Percentiles rank a stretch among this genome's conserved stretches.
Conservation (phyloP, 2,888 invertebrate species). For the Erebia ligea region DNA sequence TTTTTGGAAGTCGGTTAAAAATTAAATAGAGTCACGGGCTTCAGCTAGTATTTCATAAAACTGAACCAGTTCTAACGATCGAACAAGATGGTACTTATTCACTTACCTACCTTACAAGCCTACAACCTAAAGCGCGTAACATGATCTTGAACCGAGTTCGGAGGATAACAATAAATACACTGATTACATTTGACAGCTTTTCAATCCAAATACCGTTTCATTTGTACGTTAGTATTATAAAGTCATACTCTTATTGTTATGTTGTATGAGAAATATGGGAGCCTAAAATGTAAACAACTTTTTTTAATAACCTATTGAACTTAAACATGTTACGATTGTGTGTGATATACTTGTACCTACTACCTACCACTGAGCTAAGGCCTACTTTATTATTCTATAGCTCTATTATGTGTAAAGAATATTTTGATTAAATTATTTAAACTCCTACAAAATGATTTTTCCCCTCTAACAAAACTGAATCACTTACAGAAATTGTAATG, state of each 20-base stretch:
- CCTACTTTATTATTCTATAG: too few species aligned
- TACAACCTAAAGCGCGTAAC: not conserved
- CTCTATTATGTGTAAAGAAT: too few species aligned
- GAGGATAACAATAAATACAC: conserved; percentile 37
- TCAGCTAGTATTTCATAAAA: too few species aligned
- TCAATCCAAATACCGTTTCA: conserved; percentile 43
- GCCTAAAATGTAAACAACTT: not conserved
- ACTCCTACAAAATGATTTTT: too few species aligned
- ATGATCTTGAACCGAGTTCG: conserved; percentile 2
- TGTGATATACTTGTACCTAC: not conserved
- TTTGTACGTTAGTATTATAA: conserved; percentile 33
- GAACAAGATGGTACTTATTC: not conserved
- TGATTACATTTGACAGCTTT: conserved; percentile 44
- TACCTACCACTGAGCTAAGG: too few species aligned
- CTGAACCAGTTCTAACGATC: too few species aligned
- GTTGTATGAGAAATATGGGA: not conserved
- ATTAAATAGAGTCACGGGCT: too few species aligned
- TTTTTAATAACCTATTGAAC: not conserved
- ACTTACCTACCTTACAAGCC: not conserved
- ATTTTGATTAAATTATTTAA: too few species aligned
- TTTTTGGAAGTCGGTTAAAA: too few species aligned
- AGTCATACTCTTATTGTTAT: not conserved
- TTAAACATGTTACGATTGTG: not conserved
- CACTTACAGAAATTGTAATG: too few species aligned
- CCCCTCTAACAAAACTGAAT: too few species aligned